phyloP scores from a whole-genome alignment of 2,888 invertebrate genomes.

The Acanthacorydalis orientalis region DNA sequence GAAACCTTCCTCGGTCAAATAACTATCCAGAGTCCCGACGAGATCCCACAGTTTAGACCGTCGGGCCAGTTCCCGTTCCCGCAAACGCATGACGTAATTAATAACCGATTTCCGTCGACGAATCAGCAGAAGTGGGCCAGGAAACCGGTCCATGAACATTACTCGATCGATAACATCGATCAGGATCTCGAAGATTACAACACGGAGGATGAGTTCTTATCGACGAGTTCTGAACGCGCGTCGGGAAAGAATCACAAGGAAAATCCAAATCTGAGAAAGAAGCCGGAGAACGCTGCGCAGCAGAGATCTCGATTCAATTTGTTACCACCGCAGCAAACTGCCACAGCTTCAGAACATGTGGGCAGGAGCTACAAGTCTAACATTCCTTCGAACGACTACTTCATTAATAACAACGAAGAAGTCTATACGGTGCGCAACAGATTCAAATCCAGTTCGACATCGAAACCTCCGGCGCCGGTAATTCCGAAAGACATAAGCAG shows the following conservation, averaged over 20 bases:
- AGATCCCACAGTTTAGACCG: conserved; percentile 11
- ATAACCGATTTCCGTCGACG: conserved; percentile 9
- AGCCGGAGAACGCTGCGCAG: conserved; percentile 10
- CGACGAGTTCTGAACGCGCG: conserved; percentile 5
- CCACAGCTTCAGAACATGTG: conserved; percentile 7
- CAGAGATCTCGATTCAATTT: conserved; percentile 12
- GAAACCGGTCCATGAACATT: conserved; percentile 8
- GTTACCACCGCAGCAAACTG: conserved; percentile 6
- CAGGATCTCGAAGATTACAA: conserved; percentile 18
- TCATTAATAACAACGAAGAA: conserved; percentile 21
- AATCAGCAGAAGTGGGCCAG: conserved; percentile 1
- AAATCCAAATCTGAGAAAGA: conserved; percentile 3
- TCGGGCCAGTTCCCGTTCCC: conserved; percentile 11
- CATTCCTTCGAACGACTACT: conserved; percentile 19
- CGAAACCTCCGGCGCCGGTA: conserved; percentile 12
- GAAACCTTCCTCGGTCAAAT: conserved; percentile 46
- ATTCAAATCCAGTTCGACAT: conserved; percentile 15
- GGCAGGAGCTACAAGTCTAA: conserved; percentile 14
- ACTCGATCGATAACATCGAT: conserved; percentile 15
- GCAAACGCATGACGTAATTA: conserved; percentile 9
- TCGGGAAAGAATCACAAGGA: neutral
- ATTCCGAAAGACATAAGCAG: conserved; percentile 14
- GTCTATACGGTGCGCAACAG: conserved; percentile 17
- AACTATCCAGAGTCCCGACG: conserved; percentile 36
- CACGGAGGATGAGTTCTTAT: conserved; percentile 12